Base-by-base conservation (phyloP, 2,888 invertebrate genomes). In the Tupiocoris notatus region DNA sequence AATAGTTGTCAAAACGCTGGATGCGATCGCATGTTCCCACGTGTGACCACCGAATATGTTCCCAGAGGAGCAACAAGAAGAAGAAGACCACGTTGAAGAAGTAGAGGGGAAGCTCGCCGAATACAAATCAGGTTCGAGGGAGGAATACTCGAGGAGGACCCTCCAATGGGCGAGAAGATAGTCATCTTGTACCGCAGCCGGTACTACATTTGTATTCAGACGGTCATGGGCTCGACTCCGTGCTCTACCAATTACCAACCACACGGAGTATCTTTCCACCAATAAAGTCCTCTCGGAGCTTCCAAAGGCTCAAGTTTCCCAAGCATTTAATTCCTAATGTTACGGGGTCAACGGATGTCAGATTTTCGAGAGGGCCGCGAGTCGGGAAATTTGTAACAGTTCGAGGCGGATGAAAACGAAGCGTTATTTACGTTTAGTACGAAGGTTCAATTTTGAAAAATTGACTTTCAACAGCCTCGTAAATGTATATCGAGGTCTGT, bases 11-110 rank as follows among this genome's bases (percentile, higher is more conserved):
- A 58, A 57, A 58, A 59, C 17, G 16, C 22, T 3, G 12, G 18
- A 57, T 16, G 17, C 17, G 25, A 59, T 58, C 24, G 59, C 23
- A 25, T 23, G 66, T 75, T 75, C 75, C 75, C 75, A 75, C 75
- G 75, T 75, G 66, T 75, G 75, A 75, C 75, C 65, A 75, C 75
- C 75, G 75, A 75, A 75, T 66, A 65, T 75, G 65, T 75, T 75
- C 75, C 75, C 75, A 75, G 75, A 75, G 66, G 24, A 24, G 23
- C 39, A 39, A 39, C 39, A 39, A 7, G 39, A 12, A 39, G 22
- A 39, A 7, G 39, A 12, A 39, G 22, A n/a, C 22, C 12, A 39
- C 12, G 39, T 39, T 39, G 39, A 21, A 68, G 58, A 68, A 70
- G 70, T 57, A 59, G 61, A 54, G 62, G 20, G 6, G 75, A 18